Base-by-base conservation (phyloP, 2,797 vertebrate genomes). In the Lateolabrax maculatus region DNA sequence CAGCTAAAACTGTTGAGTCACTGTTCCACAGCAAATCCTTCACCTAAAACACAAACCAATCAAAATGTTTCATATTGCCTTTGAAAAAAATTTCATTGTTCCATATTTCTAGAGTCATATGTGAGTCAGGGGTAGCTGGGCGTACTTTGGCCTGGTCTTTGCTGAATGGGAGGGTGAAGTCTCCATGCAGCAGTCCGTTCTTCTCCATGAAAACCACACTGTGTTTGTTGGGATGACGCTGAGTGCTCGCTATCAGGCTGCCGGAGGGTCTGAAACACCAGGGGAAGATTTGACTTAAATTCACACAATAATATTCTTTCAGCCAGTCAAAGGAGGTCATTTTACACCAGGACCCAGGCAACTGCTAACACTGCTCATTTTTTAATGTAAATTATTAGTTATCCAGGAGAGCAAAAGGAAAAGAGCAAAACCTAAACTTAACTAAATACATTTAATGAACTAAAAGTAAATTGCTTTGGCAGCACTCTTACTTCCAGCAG, bases 151-250 rank as follows among this genome's bases (percentile, higher is more conserved):
- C 94, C 48, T 96, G 95, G 68, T 96, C 97, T 83, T 95, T 98
- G 75, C 84, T 80, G 77, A 97, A 96, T 0, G 97, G 97, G 62
- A 99, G 94, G 15, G 96, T 96, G 87, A 99, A 99, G 63, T 98
- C 97, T 75, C 98, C 98, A 9, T 99, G 98, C 87, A 98, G 94
- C 69, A 99, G 96, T 12, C 98, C 98, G 29, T 99, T 99, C 93
- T 97, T 98, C 94, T 99, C 98, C 94, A 99, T 86, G 90, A 99
- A 99, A 71, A 99, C 95, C 83, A 99, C 96, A 18, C 97, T 96
- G 58, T 98, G 95, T 77, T 97, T 97, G 92, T 99, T 98, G 69
- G 95, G 96, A 52, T 96, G 98, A 43, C 97, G 95, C 88, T 97
- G 98, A 0, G 96, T 96, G 75, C 96, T 96, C 3, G 97, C 96